Evolutionary conservation across 2,888 invertebrate genomes (phyloP), one percentile per base, ranked within the genome.

Genomic region (Matsumyia berberina): DNA sequence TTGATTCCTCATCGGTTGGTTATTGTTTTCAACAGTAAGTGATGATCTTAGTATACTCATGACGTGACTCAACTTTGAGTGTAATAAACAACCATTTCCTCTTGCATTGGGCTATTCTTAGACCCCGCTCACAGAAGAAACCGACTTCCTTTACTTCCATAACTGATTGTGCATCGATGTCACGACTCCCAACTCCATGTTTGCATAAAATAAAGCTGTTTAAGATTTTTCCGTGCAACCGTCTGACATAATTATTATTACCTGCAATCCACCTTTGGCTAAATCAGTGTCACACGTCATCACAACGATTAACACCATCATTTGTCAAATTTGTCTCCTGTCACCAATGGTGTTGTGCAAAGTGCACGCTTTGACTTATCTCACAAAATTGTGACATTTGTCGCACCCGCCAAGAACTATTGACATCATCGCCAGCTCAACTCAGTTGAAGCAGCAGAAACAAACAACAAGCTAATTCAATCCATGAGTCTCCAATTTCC

Each of bases 291-390:
- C 53, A 44, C 44, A 44, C n/a, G 9, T 44, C 17, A 60, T 24
- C 42, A 33, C 15, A 80, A n/a, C 37, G 42, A 53, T 77, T 60
- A 72, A 66, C 37, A 72, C 53, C 60, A 39, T 78, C 72, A 82
- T 82, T 78, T 78, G 82, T 82, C 81, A 82, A 70, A 72, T 82
- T 77, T 77, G 77, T 82, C 70, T 78, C 37, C 72, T 83, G 82
- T 83, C 72, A 82, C 37, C 35, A 39, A 35, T 12, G 9, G 17
- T 31, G n/a, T 24, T 29, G 17, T 29, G 29, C 24, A 31, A 17
- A 31, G 33, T 49, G 46, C 39, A 33, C 17, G 46, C 15, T 57
- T 57, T 76, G 67, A 67, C 76, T 67, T 19, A 66, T 64, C 46
- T 37, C 15, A 57, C 53, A 74, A 66, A n/a, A 58, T 73, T 73